These are phyloP conservation scores for Gastrophryne carolinensis DNA, from an alignment of 2,797 vertebrate genomes.

Conservation along the genomic window DNA sequence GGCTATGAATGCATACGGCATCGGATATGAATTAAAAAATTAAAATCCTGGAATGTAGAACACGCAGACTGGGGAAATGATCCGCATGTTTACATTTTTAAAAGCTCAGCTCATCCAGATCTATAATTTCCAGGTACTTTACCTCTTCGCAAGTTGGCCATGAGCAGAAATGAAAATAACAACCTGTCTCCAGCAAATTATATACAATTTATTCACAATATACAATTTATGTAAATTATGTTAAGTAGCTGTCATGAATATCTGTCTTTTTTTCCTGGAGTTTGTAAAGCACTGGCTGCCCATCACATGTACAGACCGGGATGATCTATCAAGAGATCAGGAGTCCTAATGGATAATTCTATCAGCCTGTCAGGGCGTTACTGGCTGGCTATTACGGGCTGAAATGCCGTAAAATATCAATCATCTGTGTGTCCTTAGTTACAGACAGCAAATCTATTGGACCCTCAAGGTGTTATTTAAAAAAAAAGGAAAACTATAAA, in stretches of 20 bases:
- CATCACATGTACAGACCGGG: slow-evolving; percentile 2
- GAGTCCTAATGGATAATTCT: slow-evolving; percentile 34
- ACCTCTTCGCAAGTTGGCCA: slow-evolving; percentile 25
- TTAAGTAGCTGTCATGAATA: slow-evolving; percentile 46
- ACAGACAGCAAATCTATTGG: slow-evolving; percentile 31
- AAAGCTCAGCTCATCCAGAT: slow-evolving; percentile 19
- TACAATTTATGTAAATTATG: slow-evolving; percentile 43
- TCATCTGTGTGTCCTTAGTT: slow-evolving; percentile 19
- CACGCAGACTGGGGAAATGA: not conserved
- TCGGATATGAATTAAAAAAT: too few relatives aligned
- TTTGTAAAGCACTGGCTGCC: slow-evolving; percentile 13
- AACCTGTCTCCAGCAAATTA: slow-evolving; percentile 42
- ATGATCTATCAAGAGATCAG: slow-evolving; percentile 18
- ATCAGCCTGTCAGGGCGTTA: slow-evolving; percentile 11
- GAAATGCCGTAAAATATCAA: slow-evolving; percentile 8
- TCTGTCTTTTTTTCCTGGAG: slow-evolving; percentile 11
- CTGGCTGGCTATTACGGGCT: not conserved
- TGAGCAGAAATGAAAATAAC: slow-evolving; percentile 41
- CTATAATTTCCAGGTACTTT: slow-evolving; percentile 42
- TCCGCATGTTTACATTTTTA: slow-evolving; percentile 28
- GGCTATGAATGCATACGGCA: not conserved
- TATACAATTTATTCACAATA: slow-evolving; percentile 49
- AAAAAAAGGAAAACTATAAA: too few relatives aligned
- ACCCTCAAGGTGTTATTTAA: slow-evolving; percentile 28
- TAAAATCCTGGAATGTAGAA: too few relatives aligned